phyloP scores from a whole-genome alignment of 2,113 vertebrate species.

The Actenoides hombroni region DNA sequence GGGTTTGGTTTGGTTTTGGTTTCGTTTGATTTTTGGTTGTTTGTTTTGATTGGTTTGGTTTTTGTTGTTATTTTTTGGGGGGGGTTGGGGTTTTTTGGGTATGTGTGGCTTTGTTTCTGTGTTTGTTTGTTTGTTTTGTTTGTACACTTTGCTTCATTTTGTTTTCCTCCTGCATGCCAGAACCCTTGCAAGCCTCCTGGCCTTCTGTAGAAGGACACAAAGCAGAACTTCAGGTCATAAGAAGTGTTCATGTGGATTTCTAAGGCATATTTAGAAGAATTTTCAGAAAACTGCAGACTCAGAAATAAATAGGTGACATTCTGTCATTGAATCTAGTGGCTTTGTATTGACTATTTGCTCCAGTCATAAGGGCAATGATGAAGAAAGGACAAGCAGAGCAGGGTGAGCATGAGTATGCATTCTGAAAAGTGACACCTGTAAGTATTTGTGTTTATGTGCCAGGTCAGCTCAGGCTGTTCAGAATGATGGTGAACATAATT shows the following conservation, averaged over 20 bases:
- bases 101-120: too few species aligned
- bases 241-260: not conserved
- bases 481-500: not conserved
- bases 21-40: too few species aligned
- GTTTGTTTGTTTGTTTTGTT: too few species aligned
- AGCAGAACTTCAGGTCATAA: not conserved
- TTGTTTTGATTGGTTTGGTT: too few species aligned
- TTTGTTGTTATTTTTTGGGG: too few species aligned
- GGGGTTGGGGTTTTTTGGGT: too few species aligned
- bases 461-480: not conserved
- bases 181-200: not conserved
- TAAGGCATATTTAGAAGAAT: not conserved
- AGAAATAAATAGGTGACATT: not conserved
- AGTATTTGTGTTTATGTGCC: not conserved
- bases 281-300: not conserved
- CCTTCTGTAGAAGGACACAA: not conserved
- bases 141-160: too few species aligned
- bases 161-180: not conserved
- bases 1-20: too few species aligned
- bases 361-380: not conserved
- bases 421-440: not conserved
- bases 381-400: not conserved
- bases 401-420: fast-evolving
- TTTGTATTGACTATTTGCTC: fast-evolving
- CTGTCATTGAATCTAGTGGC: fast-evolving